Percentiles rank a stretch among this genome's conserved stretches.
Evolutionary conservation across 1,140 invertebrate species (phyloP).

Genomic region (Drosophila ohnishii): DNA sequence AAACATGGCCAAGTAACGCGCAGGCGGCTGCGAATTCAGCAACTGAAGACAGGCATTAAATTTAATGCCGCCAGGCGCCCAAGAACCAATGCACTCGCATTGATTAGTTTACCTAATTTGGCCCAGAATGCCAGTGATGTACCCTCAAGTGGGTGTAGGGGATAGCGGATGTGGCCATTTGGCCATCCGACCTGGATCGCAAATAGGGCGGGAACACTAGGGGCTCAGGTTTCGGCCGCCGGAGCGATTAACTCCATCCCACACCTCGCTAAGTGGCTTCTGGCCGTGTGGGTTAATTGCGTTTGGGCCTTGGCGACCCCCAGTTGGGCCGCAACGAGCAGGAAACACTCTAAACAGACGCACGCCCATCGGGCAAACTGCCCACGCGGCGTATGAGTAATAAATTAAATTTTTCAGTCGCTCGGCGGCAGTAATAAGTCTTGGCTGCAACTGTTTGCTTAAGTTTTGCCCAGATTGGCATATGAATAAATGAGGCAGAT

Average conservation of each 20-base stretch:
- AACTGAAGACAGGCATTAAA: constrained; percentile 22
- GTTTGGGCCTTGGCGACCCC: constrained; percentile 47
- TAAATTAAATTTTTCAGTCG: constrained; percentile 57
- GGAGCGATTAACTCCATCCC: constrained; percentile 27
- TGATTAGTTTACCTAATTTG: constrained; percentile 56
- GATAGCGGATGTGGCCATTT: constrained; percentile 1
- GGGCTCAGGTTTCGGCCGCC: constrained; percentile 1
- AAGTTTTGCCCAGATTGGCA: constrained; percentile 49
- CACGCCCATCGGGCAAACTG: constrained; percentile 1
- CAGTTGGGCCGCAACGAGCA: constrained; percentile 18
- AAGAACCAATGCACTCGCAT: constrained; percentile 50
- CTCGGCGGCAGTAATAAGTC: constrained; percentile 43
- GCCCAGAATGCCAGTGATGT: constrained; percentile 1
- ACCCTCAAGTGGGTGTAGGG: constrained; percentile 6
- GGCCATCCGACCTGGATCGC: neutral
- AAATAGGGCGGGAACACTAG: neutral
- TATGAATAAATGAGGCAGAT: constrained; percentile 54
- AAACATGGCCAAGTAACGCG: constrained; percentile 33
- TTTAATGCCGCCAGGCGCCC: constrained; percentile 28
- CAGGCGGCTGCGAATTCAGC: constrained; percentile 15
- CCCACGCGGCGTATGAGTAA: constrained; percentile 50
- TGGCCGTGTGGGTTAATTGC: constrained; percentile 59
- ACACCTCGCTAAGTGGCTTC: constrained; percentile 25
- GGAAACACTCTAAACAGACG: constrained; percentile 9
- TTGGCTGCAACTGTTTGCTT: constrained; percentile 17